Percentiles rank a stretch among this genome's conserved stretches.
These are phyloP conservation scores for Hydrozoanthus gracilis DNA, from an alignment of 92 coral and sea anemone genomes.

Conservation along the genomic window DNA sequence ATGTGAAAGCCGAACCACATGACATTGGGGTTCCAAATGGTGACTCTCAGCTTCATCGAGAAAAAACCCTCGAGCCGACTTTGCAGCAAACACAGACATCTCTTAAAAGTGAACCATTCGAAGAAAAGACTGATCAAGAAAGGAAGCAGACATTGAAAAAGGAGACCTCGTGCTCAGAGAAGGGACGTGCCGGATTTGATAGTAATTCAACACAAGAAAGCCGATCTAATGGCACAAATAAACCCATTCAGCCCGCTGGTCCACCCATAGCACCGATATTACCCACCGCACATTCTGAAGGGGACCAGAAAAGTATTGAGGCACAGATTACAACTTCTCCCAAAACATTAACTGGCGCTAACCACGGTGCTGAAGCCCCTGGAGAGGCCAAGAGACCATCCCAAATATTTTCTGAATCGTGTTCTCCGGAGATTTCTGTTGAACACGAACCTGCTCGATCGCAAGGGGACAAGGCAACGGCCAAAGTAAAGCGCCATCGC, in stretches of 20 bases:
- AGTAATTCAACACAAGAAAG: too few relatives aligned
- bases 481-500: slow-evolving; percentile 63
- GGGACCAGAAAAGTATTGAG: not conserved
- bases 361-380: not conserved
- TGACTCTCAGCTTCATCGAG: slow-evolving; percentile 45
- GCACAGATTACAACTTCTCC: not conserved
- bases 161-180: too few relatives aligned
- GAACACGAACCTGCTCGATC: not conserved
- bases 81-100: slow-evolving; percentile 2
- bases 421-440: slow-evolving; percentile 7
- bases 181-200: too few relatives aligned
- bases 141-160: not conserved
- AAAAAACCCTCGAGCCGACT: not conserved
- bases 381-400: not conserved
- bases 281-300: not conserved
- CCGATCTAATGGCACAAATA: too few relatives aligned
- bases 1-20: not conserved
- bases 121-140: slow-evolving; percentile 4
- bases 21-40: not conserved
- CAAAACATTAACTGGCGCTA: not conserved
- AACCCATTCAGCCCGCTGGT: too few relatives aligned
- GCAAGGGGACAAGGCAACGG: not conserved
- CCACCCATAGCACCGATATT: not conserved
- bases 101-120: not conserved
- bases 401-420: slow-evolving; percentile 14